Evolutionary conservation across 1,140 invertebrate species (phyloP).

Genomic region (Varroa destructor): DNA sequence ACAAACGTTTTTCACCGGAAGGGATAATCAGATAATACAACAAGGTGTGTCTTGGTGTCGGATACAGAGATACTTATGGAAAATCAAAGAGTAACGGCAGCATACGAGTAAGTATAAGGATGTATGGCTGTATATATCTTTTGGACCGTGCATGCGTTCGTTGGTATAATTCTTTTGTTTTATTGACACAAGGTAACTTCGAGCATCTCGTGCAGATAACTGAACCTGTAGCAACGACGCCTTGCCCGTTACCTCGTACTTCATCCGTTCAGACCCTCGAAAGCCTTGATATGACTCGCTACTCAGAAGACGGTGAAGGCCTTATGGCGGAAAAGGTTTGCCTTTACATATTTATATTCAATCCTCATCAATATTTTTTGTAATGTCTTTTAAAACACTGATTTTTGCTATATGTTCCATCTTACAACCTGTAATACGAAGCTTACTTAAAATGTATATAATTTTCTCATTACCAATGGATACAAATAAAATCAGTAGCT

Average conservation of each 20-base stretch:
- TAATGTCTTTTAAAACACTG: slow-evolving; percentile 36
- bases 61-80: too few relatives aligned
- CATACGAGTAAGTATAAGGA: too few relatives aligned
- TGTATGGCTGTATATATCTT: too few relatives aligned
- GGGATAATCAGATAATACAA: too few relatives aligned
- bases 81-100: too few relatives aligned
- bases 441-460: not conserved
- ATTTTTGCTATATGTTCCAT: slow-evolving; percentile 40
- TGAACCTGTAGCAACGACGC: slow-evolving; percentile 31
- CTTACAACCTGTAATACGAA: not conserved
- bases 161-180: not conserved
- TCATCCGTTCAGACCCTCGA: slow-evolving; percentile 78
- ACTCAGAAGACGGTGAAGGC: slow-evolving; percentile 69
- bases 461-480: slow-evolving; percentile 24
- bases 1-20: too few relatives aligned
- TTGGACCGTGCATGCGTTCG: not conserved
- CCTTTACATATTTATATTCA: too few relatives aligned
- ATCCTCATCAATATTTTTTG: too few relatives aligned
- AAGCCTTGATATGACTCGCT: slow-evolving; percentile 68
- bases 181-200: slow-evolving; percentile 25
- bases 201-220: slow-evolving; percentile 9
- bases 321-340: slow-evolving; percentile 56
- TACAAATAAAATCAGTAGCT: not conserved
- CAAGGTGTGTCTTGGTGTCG: too few relatives aligned
- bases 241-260: slow-evolving; percentile 47